Percentiles rank a stretch among this genome's conserved stretches.
These are phyloP conservation scores for Megathymus violae DNA, from an alignment of 1,140 invertebrate genomes.

Conservation along the genomic window DNA sequence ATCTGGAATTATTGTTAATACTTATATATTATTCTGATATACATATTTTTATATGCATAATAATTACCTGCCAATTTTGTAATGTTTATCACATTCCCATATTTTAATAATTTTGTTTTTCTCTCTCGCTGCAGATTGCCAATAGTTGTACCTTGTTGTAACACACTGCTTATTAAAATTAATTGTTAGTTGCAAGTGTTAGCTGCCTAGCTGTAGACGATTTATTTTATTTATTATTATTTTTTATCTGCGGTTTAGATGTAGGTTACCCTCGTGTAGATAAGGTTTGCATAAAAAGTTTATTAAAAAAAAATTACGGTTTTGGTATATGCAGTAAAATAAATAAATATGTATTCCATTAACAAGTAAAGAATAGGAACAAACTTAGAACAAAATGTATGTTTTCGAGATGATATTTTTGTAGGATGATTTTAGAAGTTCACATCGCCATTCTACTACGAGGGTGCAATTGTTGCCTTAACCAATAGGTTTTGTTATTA, in stretches of 20 bases:
- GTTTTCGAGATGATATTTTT: too few relatives aligned
- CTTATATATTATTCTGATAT: slow-evolving; percentile 10
- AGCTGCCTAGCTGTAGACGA: slow-evolving; percentile 21
- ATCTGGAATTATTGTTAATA: slow-evolving; percentile 25
- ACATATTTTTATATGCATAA: slow-evolving; percentile 46
- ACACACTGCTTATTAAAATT: slow-evolving; percentile 19
- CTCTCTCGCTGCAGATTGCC: slow-evolving; percentile 18
- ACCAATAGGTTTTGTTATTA: slow-evolving; percentile 41
- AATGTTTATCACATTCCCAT: slow-evolving; percentile 26
- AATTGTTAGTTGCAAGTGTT: slow-evolving; percentile 39
- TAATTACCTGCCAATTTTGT: slow-evolving; percentile 32
- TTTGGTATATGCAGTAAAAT: too few relatives aligned
- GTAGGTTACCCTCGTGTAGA: slow-evolving; percentile 17
- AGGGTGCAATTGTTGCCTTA: slow-evolving; percentile 29
- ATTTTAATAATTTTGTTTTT: slow-evolving; percentile 17
- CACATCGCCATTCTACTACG: slow-evolving; percentile 14
- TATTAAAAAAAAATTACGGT: too few relatives aligned
- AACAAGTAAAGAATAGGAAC: too few relatives aligned
- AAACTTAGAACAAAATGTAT: too few relatives aligned
- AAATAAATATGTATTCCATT: not conserved
- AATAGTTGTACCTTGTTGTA: slow-evolving; percentile 20
- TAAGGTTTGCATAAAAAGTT: not conserved
- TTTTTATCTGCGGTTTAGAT: slow-evolving; percentile 27
- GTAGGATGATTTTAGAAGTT: too few relatives aligned
- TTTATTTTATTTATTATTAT: slow-evolving; percentile 33